Base-by-base conservation (phyloP, 2,888 invertebrate genomes). In the Venustoraphidia nigricollis region DNA sequence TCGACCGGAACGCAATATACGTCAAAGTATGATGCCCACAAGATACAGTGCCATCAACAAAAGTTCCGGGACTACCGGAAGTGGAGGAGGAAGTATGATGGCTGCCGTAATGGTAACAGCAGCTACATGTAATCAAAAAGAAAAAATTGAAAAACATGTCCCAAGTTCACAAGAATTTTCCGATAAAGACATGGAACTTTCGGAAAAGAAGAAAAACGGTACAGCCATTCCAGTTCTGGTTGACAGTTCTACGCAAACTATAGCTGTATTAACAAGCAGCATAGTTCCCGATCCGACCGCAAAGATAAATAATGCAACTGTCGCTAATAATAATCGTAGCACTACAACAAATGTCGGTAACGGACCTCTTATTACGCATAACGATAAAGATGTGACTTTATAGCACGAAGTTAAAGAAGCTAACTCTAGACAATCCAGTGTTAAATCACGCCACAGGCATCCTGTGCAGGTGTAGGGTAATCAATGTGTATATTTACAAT, bases 1-100 rank as follows among this genome's bases (percentile, higher is more conserved):
- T 51, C 79, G 88, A 53, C 92, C 93, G 9, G 92, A 93, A 68
- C 73, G 90, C 37, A 93, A 93, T 66, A 81, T 93, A 10, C 77
- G 93, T 0, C 89, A 90, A 61, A 85, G 83, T 64, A 85, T 87
- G 76, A 86, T 86, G 83, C 83, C 83, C 13, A 79, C 80, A 55
- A 67, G 78, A 37, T 76, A 73, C 57, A 74, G 74, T 55, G 76
- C 75, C 42, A 73, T 75, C 60, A 78, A 77, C 56, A 78, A 78
- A 58, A 76, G 74, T 42, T 73, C 76, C 0, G 68, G 69, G 4
- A 72, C 73, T 17, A 76, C 76, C 0, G 73, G 76, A 2, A 76
- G 78, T 3, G 68, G 69, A 41, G 64, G 65, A 2, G 72, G 73
- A 17, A 79, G 76, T 50, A 77, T 80, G 77, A 79, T 80, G 76